Conservation (phyloP, 2,797 vertebrate genomes). For the Myoxocephalus aenaeus region DNA sequence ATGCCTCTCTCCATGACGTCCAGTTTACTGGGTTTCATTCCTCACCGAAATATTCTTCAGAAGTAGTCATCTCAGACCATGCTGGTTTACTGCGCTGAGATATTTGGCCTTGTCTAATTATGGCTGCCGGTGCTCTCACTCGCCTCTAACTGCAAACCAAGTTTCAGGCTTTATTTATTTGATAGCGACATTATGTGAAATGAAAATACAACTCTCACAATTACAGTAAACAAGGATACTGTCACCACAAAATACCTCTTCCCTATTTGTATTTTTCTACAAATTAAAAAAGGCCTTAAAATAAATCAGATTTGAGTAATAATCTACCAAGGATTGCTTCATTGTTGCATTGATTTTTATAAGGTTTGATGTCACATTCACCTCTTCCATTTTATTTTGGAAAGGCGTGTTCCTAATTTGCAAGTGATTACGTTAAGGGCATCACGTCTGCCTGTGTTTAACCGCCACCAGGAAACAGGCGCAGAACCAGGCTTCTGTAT, state of each 20-base stretch:
- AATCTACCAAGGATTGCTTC: conserved; percentile 13
- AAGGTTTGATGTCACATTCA: conserved; percentile 30
- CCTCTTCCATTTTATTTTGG: conserved; percentile 24
- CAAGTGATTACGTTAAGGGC: conserved; percentile 55
- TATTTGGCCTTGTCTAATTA: conserved; percentile 56
- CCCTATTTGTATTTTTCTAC: neutral
- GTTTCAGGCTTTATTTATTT: conserved; percentile 5
- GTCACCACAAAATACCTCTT: conserved; percentile 7
- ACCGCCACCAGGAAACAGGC: conserved; percentile 65
- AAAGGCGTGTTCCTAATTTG: conserved; percentile 62
- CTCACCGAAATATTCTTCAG: conserved; percentile 32
- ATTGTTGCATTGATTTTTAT: conserved; percentile 18
- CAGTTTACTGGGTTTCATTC: conserved; percentile 39
- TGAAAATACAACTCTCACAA: conserved; percentile 6
- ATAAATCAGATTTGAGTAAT: conserved; percentile 21
- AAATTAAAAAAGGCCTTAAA: conserved; percentile 10
- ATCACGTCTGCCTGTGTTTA: conserved; percentile 67
- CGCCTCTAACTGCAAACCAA: conserved; percentile 45
- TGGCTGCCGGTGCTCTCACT: conserved; percentile 24
- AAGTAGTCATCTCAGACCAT: conserved; percentile 49
- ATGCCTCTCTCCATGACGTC: conserved; percentile 36
- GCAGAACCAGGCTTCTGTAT: conserved; percentile 60
- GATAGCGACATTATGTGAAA: conserved; percentile 40
- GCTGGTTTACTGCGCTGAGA: conserved; percentile 55
- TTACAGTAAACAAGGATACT: conserved; percentile 16